Percentiles rank a stretch among this genome's conserved stretches.
phyloP scores from a whole-genome alignment of 1,140 invertebrate genomes.

The Lysiphlebus fabarum region DNA sequence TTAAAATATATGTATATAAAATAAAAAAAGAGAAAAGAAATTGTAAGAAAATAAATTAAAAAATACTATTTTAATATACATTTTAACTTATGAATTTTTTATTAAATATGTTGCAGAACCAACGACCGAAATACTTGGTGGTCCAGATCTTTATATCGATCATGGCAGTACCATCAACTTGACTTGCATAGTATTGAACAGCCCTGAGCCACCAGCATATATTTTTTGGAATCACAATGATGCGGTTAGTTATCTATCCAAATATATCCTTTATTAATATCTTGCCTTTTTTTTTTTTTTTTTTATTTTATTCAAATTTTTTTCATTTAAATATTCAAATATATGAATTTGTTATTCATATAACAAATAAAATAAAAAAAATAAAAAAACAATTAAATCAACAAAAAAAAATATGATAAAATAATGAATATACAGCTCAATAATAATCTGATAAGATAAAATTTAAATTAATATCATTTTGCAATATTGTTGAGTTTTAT shows the following conservation, averaged over 20 bases:
- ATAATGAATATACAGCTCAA: too few relatives aligned
- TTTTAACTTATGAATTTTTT: too few relatives aligned
- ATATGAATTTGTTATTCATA: too few relatives aligned
- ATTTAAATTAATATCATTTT: too few relatives aligned
- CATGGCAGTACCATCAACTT: constrained; percentile 89
- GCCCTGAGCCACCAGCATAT: constrained; percentile 85
- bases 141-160: constrained; percentile 86
- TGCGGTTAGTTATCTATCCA: constrained; percentile 62
- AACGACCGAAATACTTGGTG: constrained; percentile 83
- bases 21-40: too few relatives aligned
- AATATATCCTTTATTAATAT: not conserved
- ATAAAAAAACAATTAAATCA: constrained; percentile 8
- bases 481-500: too few relatives aligned
- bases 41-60: too few relatives aligned
- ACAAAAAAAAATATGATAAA: not conserved
- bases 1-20: too few relatives aligned
- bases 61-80: too few relatives aligned
- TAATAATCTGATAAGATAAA: too few relatives aligned
- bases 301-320: not conserved
- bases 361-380: not conserved
- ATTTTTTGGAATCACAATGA: constrained; percentile 92
- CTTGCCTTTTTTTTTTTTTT: not conserved
- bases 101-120: constrained; percentile 67
- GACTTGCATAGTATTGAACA: constrained; percentile 85
- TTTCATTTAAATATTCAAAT: too few relatives aligned